phyloP scores from a whole-genome alignment of 2,888 invertebrate genomes.

The Diaphora mendica region DNA sequence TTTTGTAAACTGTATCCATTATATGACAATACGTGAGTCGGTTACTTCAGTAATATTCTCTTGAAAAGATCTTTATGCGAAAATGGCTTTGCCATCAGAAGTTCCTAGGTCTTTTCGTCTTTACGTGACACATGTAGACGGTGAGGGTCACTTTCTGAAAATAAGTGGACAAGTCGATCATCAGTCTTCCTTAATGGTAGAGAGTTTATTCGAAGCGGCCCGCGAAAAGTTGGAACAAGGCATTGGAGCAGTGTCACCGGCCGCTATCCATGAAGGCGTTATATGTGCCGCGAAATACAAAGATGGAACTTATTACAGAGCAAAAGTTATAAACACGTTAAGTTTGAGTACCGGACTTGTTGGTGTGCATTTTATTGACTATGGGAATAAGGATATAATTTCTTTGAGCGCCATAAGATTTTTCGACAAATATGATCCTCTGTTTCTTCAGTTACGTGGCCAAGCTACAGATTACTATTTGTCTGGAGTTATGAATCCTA shows the following conservation, averaged over 20 bases:
- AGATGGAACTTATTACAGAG: constrained; percentile 89
- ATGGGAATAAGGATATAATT: constrained; percentile 88
- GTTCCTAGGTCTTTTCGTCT: constrained; percentile 75
- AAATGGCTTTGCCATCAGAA: constrained; percentile 74
- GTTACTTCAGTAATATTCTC: constrained; percentile 37
- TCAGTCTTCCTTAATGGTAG: constrained; percentile 84
- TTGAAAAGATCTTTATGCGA: constrained; percentile 38
- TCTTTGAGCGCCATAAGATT: constrained; percentile 87
- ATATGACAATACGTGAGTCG: constrained; percentile 67
- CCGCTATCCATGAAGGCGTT: constrained; percentile 82
- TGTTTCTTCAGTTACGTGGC: constrained; percentile 82
- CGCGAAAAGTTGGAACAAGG: constrained; percentile 78
- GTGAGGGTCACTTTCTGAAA: constrained; percentile 89
- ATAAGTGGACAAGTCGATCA: constrained; percentile 90
- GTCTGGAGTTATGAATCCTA: constrained; percentile 83
- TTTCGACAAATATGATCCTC: constrained; percentile 82
- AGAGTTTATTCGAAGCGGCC: constrained; percentile 78
- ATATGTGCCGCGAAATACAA: constrained; percentile 89
- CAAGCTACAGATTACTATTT: constrained; percentile 88
- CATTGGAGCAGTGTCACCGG: constrained; percentile 77
- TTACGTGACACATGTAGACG: constrained; percentile 89
- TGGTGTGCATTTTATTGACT: constrained; percentile 90
- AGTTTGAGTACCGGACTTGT: constrained; percentile 84
- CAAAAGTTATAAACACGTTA: constrained; percentile 84
- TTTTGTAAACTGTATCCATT: constrained; percentile 44